A percentile compares a stretch with the other conserved stretches of the same genome.
phyloP scores from a whole-genome alignment of 2,797 vertebrate species.

The Tangara arthus region DNA sequence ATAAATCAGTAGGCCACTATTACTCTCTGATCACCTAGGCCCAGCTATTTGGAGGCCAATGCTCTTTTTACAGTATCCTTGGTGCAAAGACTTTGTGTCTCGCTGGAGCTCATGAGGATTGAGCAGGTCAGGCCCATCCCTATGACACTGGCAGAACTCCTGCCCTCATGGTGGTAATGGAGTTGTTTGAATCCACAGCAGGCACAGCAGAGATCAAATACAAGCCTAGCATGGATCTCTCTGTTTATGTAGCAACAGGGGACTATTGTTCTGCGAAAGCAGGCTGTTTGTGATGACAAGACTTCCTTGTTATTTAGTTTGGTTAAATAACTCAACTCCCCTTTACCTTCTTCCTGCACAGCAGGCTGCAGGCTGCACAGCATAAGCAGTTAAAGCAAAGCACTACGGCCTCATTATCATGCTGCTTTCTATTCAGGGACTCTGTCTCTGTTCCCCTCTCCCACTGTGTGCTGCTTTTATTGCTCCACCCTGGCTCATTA shows the following conservation, averaged over 20 bases:
- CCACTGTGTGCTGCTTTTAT: conserved; percentile 25
- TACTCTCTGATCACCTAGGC: not conserved
- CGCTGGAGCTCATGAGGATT: not conserved
- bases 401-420: conserved; percentile 62
- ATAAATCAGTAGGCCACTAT: not conserved
- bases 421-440: conserved; percentile 59
- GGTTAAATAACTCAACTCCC: conserved; percentile 74
- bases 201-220: conserved; percentile 65
- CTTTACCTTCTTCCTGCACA: conserved; percentile 71
- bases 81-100: not conserved
- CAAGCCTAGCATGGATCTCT: conserved; percentile 50
- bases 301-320: conserved; percentile 74
- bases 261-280: conserved; percentile 67
- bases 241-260: conserved; percentile 71
- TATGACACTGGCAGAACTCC: conserved; percentile 31
- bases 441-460: conserved; percentile 17
- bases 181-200: conserved; percentile 43
- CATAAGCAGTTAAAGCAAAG: conserved; percentile 67
- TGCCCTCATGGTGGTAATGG: not conserved
- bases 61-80: not conserved
- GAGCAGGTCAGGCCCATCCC: conserved; percentile 24
- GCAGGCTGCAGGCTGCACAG: conserved; percentile 62
- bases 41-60: not conserved
- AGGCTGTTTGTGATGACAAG: conserved; percentile 65
- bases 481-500: conserved; percentile 34